These are phyloP conservation scores for Lepus townsendii DNA, from an alignment of 2,797 vertebrate species.

Conservation along the genomic window DNA sequence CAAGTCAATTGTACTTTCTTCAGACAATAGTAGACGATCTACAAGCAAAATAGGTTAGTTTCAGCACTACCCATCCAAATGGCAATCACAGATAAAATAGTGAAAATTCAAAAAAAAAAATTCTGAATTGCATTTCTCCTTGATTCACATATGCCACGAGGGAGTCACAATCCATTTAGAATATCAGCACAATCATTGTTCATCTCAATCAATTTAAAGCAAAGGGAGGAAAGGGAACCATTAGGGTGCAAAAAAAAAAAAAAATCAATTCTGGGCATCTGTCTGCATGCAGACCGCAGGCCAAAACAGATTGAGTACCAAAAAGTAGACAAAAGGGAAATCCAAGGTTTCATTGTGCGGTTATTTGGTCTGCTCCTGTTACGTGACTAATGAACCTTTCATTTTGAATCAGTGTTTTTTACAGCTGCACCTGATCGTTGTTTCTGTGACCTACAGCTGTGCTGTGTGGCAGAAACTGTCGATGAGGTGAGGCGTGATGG, in stretches of 20 bases:
- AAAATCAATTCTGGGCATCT: slow-evolving; percentile 85
- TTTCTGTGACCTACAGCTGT: slow-evolving; percentile 71
- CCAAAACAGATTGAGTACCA: slow-evolving; percentile 85
- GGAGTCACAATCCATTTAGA: slow-evolving; percentile 77
- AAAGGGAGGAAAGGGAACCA: slow-evolving; percentile 78
- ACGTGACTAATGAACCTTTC: slow-evolving; percentile 86
- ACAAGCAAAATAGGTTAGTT: slow-evolving; percentile 64
- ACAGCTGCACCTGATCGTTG: slow-evolving; percentile 79
- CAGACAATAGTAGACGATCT: not conserved
- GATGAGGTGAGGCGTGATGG: slow-evolving; percentile 73
- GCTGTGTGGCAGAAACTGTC: slow-evolving; percentile 66
- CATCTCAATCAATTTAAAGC: slow-evolving; percentile 79
- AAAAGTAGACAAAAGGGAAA: slow-evolving; percentile 86
- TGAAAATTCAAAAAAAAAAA: slow-evolving; percentile 51
- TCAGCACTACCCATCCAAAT: not conserved
- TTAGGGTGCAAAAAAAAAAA: slow-evolving; percentile 79
- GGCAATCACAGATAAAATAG: slow-evolving; percentile 20
- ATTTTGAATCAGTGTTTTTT: slow-evolving; percentile 84
- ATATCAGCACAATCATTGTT: slow-evolving; percentile 77
- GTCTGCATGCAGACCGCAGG: slow-evolving; percentile 84
- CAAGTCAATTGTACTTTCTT: slow-evolving; percentile 71
- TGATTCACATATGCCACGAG: slow-evolving; percentile 60
- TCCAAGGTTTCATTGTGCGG: slow-evolving; percentile 78
- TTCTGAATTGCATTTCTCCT: slow-evolving; percentile 65
- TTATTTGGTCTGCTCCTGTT: slow-evolving; percentile 79